Base-by-base conservation (phyloP, 1,140 invertebrate genomes). In the Drosophila arizonae region DNA sequence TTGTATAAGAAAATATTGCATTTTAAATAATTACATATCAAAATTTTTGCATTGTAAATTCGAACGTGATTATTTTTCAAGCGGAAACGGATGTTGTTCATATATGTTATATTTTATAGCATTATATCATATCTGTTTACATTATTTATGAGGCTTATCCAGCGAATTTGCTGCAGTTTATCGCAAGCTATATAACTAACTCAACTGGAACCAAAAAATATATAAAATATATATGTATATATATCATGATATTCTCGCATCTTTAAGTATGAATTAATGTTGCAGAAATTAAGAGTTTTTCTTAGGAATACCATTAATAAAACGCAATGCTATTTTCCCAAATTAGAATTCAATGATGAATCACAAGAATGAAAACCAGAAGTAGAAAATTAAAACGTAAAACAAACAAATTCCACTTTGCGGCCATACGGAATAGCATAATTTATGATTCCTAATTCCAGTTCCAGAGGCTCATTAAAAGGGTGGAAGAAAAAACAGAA, bases 381-480 rank as follows among this genome's bases (percentile, higher is more conserved):
- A 64, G 62, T 24, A 13, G 11, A 26, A 26, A 50, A 48, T 48
- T 9, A 11, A 24, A 48, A 50, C 6, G 10, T 46, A 46, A 60
- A 30, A 75, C 78, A 81, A 63, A 71, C 68, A 57, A 62, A 65
- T 56, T 62, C 61, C 68, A 65, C 68, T 56, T 60, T 41, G 52
- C 33, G 46, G 61, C 46, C 45, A 68, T 58, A 51, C 36, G 51
- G 50, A 46, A 62, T 57, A 51, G 41, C 81, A 76, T 85, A 70
- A 86, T 75, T 86, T 76, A 80, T 50, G 55, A 72, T 67, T 48
- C 55, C 54, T 48, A 67, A 65, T 66, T 66, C 46, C 62, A 71
- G 77, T 86, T 72, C 48, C 48, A 66, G 41, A 66, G 64, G 52
- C 63, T 51, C 67, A 81, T 86, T 85, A 86, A 77, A 80, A 72